Evolutionary conservation across 2,888 invertebrate species (phyloP).

Genomic region (Carpatolechia fugitivella): DNA sequence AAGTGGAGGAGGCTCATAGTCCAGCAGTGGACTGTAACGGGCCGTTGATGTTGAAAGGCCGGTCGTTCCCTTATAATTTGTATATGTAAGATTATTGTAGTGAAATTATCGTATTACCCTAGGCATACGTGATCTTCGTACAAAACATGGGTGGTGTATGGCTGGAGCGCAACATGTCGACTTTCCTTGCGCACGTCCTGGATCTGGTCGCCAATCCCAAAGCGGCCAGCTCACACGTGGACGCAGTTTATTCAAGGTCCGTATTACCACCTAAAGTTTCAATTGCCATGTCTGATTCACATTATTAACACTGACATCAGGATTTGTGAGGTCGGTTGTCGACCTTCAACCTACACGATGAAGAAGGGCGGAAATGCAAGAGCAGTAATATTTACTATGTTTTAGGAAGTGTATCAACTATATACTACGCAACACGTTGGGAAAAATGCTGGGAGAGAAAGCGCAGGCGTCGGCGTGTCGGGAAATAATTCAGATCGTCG

Average conservation of each 20-base stretch:
- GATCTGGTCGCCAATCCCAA: conserved; percentile 97
- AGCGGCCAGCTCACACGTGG: conserved; percentile 97
- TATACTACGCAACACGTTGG: conserved; percentile 93
- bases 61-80: too few species aligned
- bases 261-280: too few species aligned
- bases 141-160: conserved; percentile 96
- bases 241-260: conserved; percentile 93
- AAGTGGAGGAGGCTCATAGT: too few species aligned
- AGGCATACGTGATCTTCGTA: conserved; percentile 97
- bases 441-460: conserved; percentile 97
- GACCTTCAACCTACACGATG: too few species aligned
- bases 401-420: conserved; percentile 96
- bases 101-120: conserved; percentile 34
- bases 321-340: too few species aligned
- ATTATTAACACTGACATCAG: too few species aligned
- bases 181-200: conserved; percentile 92
- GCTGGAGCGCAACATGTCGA: conserved; percentile 94
- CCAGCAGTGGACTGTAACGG: too few species aligned
- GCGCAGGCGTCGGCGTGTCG: conserved; percentile 97
- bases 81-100: too few species aligned
- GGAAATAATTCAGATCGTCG: conserved; percentile 93
- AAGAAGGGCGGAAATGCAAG: too few species aligned
- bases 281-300: too few species aligned
- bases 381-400: conserved; percentile 14
- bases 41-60: too few species aligned